Base-by-base conservation (phyloP, 92 coral and sea anemone genomes). In the Zoanthus sansibaricus region DNA sequence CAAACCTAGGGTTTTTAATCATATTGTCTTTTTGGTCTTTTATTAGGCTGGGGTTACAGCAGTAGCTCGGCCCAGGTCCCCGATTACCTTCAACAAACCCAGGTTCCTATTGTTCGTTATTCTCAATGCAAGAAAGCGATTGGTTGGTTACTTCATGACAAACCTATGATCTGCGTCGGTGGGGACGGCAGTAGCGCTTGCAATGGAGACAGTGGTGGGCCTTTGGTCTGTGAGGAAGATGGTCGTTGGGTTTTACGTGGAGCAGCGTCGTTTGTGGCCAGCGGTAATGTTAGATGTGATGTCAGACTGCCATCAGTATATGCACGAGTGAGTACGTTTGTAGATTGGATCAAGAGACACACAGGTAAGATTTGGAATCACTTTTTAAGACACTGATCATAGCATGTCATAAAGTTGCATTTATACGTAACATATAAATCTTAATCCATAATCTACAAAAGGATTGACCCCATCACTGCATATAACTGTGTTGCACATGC, bases 21-120 rank as follows among this genome's bases (percentile, higher is more conserved):
- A 31, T 4, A 15, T 0, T 11, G 9, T 6, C n/a, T n/a, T n/a
- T n/a, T n/a, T n/a, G n/a, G 21, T 78, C 3, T 52, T 16, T 61
- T 61, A 45, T 25, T 9, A 78, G 83, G 83, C 37, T 78, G 83
- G 83, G 83, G 83, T 8, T 78, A 78, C 37, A 78, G 83, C 83
- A 78, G 83, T 18, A 78, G 83, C 20, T 17, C 72, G 25, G 46
- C 83, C 25, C 71, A 78, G 59, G 70, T 55, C 49, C 83, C 83
- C 20, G 72, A 78, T 62, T 59, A 58, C 32, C 83, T 78, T 0
- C 72, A 78, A 15, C 83, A 78, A 31, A 31, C 71, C 83, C 15
- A 78, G 51, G 83, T 78, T 30, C 83, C 83, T 6, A 59, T 78
- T 11, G 83, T 78, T 18, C 55, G 33, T 1, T 78, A 59, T 18